These are phyloP conservation scores for Melieria picta DNA, from an alignment of 2,888 invertebrate species.

Conservation along the genomic window DNA sequence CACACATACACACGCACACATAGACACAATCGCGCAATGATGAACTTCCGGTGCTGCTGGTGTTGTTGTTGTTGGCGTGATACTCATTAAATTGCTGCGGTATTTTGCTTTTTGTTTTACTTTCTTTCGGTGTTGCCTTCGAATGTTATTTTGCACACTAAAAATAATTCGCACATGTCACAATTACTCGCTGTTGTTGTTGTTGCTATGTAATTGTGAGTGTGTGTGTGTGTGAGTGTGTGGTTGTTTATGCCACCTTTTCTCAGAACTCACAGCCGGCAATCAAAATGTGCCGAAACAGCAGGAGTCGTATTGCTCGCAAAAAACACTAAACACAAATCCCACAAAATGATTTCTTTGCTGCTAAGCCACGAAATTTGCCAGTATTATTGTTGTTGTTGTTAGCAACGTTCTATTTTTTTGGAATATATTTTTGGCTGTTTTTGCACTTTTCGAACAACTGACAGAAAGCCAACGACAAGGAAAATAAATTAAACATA, in stretches of 20 bases:
- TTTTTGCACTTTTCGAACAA: not conserved
- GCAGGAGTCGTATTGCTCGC: no score
- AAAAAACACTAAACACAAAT: no score
- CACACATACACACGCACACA: constrained; percentile 3
- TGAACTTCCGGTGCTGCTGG: not conserved
- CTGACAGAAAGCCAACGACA: not conserved
- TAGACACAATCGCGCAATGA: not conserved
- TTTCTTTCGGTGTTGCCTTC: constrained; percentile 3
- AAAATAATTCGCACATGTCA: not conserved
- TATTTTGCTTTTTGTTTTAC: no score
- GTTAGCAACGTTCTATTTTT: no score
- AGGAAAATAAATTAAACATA: no score
- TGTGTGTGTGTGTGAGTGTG: not conserved
- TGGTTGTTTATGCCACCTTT: not conserved
- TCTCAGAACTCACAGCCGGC: constrained; percentile 18
- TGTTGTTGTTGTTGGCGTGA: not conserved
- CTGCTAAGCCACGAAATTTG: no score
- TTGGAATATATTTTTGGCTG: not conserved
- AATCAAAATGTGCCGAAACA: constrained; percentile 3
- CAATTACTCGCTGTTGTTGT: constrained; percentile 6
- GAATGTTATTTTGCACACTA: constrained; percentile 1
- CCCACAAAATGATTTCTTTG: no score
- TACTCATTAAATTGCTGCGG: no score
- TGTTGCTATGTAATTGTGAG: not conserved
- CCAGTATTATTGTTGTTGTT: no score